Evolutionary conservation across 2,888 invertebrate genomes (phyloP).

Genomic region (Diarsia dahlii): DNA sequence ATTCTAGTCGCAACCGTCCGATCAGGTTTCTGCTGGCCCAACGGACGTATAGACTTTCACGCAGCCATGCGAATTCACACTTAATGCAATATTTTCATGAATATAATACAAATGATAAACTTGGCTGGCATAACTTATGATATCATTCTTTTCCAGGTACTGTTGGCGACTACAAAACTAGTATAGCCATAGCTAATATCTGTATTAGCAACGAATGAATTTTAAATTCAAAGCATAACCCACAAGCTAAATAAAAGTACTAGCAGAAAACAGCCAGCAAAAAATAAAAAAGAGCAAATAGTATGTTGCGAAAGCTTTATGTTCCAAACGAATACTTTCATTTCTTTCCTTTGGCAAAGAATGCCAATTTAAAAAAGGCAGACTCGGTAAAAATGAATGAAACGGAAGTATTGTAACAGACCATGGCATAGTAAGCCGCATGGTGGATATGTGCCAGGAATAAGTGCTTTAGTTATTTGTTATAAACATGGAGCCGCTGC

Average conservation of each 20-base stretch:
- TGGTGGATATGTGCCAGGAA: slow-evolving; percentile 75
- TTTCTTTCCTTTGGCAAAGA: slow-evolving; percentile 58
- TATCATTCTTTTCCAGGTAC: background rate
- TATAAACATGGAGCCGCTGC: slow-evolving; percentile 74
- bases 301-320: slow-evolving; percentile 42
- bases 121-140: slow-evolving; percentile 5
- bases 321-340: slow-evolving; percentile 50
- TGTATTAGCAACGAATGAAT: slow-evolving; percentile 11
- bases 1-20: slow-evolving; percentile 66
- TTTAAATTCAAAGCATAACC: slow-evolving; percentile 28
- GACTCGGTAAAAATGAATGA: slow-evolving; percentile 66
- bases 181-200: slow-evolving; percentile 1
- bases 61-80: slow-evolving; percentile 69
- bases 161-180: slow-evolving; percentile 7
- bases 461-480: slow-evolving; percentile 67
- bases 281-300: slow-evolving; percentile 23
- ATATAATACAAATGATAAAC: background rate
- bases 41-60: slow-evolving; percentile 76
- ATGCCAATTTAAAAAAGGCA: slow-evolving; percentile 43
- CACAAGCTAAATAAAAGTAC: slow-evolving; percentile 36
- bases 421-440: slow-evolving; percentile 71
- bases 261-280: slow-evolving; percentile 13
- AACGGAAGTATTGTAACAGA: slow-evolving; percentile 68
- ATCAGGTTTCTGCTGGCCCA: slow-evolving; percentile 70
- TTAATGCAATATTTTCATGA: slow-evolving; percentile 34